Conservation (phyloP, 2,888 invertebrate genomes). For the Philereme vetulata region DNA sequence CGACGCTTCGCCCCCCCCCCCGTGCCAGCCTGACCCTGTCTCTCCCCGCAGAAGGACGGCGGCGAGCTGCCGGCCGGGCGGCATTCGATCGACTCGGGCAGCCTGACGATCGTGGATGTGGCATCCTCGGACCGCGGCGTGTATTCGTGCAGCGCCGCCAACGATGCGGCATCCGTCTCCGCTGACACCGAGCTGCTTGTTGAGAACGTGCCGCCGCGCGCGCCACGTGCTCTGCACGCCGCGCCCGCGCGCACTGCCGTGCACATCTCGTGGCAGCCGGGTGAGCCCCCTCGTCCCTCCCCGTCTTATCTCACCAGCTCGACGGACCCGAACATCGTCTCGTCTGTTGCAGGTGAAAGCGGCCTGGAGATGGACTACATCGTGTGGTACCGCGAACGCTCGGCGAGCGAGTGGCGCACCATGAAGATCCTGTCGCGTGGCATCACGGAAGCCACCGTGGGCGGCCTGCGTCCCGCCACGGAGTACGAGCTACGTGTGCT, state of each 20-base stretch:
- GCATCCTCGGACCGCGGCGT: slow-evolving; percentile 94
- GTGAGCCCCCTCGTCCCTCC: slow-evolving; percentile 45
- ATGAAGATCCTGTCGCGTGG: slow-evolving; percentile 89
- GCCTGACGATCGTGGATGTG: slow-evolving; percentile 92
- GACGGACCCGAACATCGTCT: background rate
- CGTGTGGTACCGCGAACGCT: slow-evolving; percentile 92
- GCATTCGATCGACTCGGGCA: slow-evolving; percentile 87
- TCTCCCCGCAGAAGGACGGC: slow-evolving; percentile 87
- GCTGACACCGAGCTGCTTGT: slow-evolving; percentile 92
- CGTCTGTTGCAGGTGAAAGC: slow-evolving; percentile 20
- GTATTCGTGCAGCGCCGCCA: slow-evolving; percentile 92
- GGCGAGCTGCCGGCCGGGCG: slow-evolving; percentile 87
- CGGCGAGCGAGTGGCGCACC: slow-evolving; percentile 92
- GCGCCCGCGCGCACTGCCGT: slow-evolving; percentile 88
- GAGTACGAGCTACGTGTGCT: slow-evolving; percentile 96
- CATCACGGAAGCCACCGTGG: slow-evolving; percentile 90
- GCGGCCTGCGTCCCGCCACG: slow-evolving; percentile 88
- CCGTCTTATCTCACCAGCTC: background rate
- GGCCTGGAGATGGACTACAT: slow-evolving; percentile 86
- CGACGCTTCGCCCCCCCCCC: slow-evolving; percentile 38
- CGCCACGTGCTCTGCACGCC: slow-evolving; percentile 93
- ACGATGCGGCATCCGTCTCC: slow-evolving; percentile 93
- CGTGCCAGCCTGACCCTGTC: background rate
- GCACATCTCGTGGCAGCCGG: slow-evolving; percentile 92
- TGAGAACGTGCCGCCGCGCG: slow-evolving; percentile 94